Evolutionary conservation across 92 coral and sea anemone species (phyloP).

Genomic region (Umimayanthus kanabou): DNA sequence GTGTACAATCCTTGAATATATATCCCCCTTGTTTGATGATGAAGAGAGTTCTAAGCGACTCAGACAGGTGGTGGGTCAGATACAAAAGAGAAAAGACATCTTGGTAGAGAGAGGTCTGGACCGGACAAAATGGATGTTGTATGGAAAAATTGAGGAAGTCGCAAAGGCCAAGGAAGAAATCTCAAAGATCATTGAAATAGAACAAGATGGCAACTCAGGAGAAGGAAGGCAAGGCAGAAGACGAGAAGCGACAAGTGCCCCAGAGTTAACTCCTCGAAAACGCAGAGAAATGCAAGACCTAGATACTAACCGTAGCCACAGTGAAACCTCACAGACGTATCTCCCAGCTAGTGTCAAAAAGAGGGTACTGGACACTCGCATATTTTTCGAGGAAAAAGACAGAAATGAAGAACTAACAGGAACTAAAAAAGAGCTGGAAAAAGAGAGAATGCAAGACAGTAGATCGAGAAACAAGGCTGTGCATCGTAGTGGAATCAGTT

Average conservation of each 20-base stretch:
- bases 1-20: neutral
- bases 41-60: neutral
- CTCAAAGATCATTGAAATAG: neutral
- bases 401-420: neutral
- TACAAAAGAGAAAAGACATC: slow-evolving; percentile 21
- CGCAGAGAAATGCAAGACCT: neutral
- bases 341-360: neutral
- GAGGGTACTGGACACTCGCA: neutral
- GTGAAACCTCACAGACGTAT: neutral
- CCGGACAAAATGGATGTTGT: slow-evolving; percentile 26
- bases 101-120: slow-evolving; percentile 27
- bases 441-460: neutral
- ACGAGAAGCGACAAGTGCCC: neutral
- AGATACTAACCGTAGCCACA: neutral
- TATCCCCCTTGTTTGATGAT: neutral
- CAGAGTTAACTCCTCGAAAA: neutral
- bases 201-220: neutral
- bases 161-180: slow-evolving; percentile 13
- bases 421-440: neutral
- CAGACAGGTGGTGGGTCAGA: neutral
- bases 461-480: neutral
- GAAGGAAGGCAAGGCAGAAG: neutral
- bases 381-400: neutral
- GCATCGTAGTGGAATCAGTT: neutral
- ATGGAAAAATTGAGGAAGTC: slow-evolving; percentile 24